Conservation (phyloP, 2,113 vertebrate species). For the Sminthopsis crassicaudata region DNA sequence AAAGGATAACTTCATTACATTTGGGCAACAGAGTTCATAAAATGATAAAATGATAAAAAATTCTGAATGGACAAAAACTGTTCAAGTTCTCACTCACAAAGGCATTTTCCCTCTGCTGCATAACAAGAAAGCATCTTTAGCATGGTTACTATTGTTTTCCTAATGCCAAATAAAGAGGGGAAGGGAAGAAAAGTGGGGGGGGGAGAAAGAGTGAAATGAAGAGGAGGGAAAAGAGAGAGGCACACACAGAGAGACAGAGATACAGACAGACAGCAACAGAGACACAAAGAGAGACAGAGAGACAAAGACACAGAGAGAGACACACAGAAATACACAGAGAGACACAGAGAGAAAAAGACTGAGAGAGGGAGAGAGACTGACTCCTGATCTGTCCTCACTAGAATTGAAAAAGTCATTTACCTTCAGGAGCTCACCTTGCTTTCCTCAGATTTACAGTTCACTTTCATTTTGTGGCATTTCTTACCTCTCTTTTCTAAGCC, state of each 20-base stretch:
- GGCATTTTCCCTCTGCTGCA: neutral
- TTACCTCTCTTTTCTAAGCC: neutral
- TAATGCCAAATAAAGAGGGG: neutral
- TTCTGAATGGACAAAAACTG: constrained; percentile 32
- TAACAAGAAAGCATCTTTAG: neutral
- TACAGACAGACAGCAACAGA: no score
- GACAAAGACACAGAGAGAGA: neutral
- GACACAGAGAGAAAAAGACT: neutral
- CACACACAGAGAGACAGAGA: no score
- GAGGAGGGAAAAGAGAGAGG: no score
- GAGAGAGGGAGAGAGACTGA: neutral
- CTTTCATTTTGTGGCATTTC: neutral
- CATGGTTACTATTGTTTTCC: neutral
- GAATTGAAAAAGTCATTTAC: constrained; percentile 1
- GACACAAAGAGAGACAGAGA: neutral
- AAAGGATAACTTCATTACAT: constrained; percentile 26
- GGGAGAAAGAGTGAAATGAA: neutral
- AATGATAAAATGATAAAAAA: constrained; percentile 8
- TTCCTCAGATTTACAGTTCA: constrained; percentile 24
- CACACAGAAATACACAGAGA: neutral
- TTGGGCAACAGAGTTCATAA: constrained; percentile 17
- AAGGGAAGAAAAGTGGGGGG: no score
- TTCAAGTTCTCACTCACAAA: constrained; percentile 49
- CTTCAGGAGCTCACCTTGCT: constrained; percentile 4
- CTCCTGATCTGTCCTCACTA: constrained; percentile 25